Evolutionary conservation across 2,113 vertebrate genomes (phyloP).

Genomic region (Vulpes ferrilata): DNA sequence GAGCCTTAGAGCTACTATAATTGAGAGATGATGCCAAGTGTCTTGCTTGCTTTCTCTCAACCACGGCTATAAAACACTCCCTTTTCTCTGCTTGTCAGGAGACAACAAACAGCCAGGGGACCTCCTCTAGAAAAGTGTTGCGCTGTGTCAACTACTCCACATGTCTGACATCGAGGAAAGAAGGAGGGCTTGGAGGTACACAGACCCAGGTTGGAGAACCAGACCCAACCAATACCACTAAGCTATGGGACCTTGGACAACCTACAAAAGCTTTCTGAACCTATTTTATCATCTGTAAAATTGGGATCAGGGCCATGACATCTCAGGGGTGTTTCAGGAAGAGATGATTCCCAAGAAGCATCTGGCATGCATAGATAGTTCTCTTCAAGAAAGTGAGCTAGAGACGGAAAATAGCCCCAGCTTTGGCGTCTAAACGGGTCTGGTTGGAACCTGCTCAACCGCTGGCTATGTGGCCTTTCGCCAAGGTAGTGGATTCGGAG

Average conservation of each 20-base stretch:
- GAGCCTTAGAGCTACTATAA: neutral
- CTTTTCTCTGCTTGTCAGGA: neutral
- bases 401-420: neutral
- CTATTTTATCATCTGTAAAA: neutral
- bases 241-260: slow-evolving; percentile 3
- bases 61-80: neutral
- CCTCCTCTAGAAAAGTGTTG: neutral
- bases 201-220: slow-evolving; percentile 34
- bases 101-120: neutral
- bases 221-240: neutral
- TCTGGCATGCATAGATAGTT: neutral
- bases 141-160: neutral
- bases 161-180: slow-evolving; percentile 10
- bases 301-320: neutral
- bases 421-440: neutral
- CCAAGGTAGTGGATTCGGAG: neutral
- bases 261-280: slow-evolving; percentile 29
- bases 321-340: neutral
- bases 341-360: neutral
- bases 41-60: neutral
- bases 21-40: neutral
- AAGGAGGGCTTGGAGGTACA: neutral
- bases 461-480: neutral
- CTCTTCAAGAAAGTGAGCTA: neutral
- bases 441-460: neutral